A percentile compares a stretch with the other conserved stretches of the same genome.
Evolutionary conservation across 2,113 vertebrate genomes (phyloP).

Genomic region (Bungarus multicinctus): DNA sequence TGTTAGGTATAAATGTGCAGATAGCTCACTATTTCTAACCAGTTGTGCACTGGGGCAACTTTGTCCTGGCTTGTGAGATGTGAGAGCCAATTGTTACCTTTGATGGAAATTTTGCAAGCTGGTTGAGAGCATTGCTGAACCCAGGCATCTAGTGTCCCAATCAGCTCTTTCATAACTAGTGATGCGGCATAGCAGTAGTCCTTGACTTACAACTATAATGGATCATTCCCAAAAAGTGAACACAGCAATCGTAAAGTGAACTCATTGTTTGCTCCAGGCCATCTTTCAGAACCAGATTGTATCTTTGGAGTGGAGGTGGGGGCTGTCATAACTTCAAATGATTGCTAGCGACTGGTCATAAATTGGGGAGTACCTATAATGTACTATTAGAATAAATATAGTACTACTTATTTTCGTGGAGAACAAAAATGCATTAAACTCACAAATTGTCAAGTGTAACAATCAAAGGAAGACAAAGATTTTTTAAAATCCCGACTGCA

Average conservation of each 20-base stretch:
- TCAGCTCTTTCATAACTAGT: background rate
- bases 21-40: background rate
- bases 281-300: background rate
- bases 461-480: background rate
- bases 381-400: background rate
- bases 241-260: background rate
- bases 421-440: background rate
- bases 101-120: background rate
- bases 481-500: background rate
- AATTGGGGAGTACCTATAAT: background rate
- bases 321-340: background rate
- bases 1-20: background rate
- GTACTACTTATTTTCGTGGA: background rate
- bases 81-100: background rate
- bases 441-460: background rate
- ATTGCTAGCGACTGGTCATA: background rate
- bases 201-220: background rate
- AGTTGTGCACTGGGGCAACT: background rate
- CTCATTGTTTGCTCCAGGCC: background rate
- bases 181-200: background rate
- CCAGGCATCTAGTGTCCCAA: background rate
- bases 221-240: background rate
- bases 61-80: too few relatives aligned
- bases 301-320: background rate
- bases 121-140: background rate